phyloP scores from a whole-genome alignment of 2,797 vertebrate species.

The Pteropus rufus region DNA sequence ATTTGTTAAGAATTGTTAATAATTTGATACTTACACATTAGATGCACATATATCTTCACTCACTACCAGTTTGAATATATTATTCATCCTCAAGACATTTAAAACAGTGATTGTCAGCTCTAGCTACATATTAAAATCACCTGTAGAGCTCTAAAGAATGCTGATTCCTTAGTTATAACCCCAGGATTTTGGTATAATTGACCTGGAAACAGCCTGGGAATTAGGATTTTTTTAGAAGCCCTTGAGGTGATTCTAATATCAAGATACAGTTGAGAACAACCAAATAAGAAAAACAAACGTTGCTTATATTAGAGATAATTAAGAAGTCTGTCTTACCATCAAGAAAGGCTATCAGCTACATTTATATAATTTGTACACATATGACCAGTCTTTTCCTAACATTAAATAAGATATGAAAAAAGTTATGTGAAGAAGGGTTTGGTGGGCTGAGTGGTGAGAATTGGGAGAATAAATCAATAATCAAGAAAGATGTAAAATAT shows the following conservation, averaged over 20 bases:
- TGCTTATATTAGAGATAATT: background rate
- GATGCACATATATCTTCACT: background rate
- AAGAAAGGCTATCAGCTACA: background rate
- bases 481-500: background rate
- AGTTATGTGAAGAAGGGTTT: background rate
- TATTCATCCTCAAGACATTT: background rate
- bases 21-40: background rate
- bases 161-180: background rate
- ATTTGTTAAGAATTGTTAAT: conserved; percentile 43
- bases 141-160: background rate
- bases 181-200: background rate
- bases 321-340: background rate
- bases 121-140: background rate
- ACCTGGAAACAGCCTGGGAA: background rate
- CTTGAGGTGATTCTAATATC: background rate
- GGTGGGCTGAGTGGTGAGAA: background rate
- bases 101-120: background rate
- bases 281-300: background rate
- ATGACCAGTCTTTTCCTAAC: background rate
- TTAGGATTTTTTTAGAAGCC: background rate
- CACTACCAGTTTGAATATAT: background rate
- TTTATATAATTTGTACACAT: background rate
- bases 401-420: background rate
- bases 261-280: background rate
- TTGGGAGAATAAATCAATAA: background rate